These are phyloP conservation scores for Drosophila lacteicornis DNA, from an alignment of 1,140 invertebrate species.

Conservation along the genomic window DNA sequence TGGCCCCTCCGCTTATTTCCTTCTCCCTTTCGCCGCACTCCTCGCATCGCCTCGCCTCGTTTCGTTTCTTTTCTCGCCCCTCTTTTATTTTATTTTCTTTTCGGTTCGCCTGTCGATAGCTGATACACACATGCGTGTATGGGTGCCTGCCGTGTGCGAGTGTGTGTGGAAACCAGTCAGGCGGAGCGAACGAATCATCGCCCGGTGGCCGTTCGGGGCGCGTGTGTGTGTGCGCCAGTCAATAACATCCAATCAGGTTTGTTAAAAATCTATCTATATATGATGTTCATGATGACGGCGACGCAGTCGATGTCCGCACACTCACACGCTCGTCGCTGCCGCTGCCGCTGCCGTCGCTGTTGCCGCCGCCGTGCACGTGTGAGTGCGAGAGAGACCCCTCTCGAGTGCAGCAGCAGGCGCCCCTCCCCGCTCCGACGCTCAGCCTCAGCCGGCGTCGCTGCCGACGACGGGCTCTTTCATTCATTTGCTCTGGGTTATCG, in stretches of 20 bases:
- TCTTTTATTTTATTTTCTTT: constrained; percentile 28
- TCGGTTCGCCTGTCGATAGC: constrained; percentile 54
- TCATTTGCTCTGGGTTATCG: constrained; percentile 80
- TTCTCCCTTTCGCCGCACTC: neutral
- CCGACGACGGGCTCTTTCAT: constrained; percentile 56
- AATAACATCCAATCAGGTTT: constrained; percentile 85
- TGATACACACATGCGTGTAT: constrained; percentile 24
- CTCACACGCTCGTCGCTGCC: constrained; percentile 34
- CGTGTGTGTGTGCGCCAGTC: constrained; percentile 80
- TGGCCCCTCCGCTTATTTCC: constrained; percentile 37
- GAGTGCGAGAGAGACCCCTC: constrained; percentile 54
- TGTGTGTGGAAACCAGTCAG: constrained; percentile 51
- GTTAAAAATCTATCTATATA: constrained; percentile 85
- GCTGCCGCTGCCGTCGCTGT: neutral
- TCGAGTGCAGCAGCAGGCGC: constrained; percentile 40
- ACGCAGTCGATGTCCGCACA: constrained; percentile 82
- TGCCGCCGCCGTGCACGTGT: neutral
- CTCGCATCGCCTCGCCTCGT: too few relatives aligned
- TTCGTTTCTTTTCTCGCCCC: constrained; percentile 14
- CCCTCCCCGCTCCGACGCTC: constrained; percentile 17
- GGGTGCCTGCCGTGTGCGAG: constrained; percentile 1
- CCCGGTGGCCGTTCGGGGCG: constrained; percentile 47
- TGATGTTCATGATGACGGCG: constrained; percentile 82
- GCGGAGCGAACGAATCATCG: constrained; percentile 75
- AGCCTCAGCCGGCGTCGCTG: constrained; percentile 26